Conservation (phyloP, 2,797 vertebrate species). For the Enteromius fasciolatus region DNA sequence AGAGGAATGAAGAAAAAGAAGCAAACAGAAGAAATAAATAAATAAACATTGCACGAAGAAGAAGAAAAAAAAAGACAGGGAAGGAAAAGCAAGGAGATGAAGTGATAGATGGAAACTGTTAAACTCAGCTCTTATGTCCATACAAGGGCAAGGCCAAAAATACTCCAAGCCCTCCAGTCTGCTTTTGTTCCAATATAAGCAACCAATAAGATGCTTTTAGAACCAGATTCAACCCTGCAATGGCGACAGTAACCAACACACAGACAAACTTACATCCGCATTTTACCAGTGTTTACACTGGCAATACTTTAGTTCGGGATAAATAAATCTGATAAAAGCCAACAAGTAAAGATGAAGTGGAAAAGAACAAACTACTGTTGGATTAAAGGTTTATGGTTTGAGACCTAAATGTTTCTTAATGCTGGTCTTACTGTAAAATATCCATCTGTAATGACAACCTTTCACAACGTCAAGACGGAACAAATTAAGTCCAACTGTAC, state of each 20-base stretch:
- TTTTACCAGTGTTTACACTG: constrained; percentile 24
- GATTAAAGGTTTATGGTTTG: neutral
- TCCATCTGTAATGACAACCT: neutral
- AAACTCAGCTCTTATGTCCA: constrained; percentile 35
- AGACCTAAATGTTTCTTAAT: neutral
- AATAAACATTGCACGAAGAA: neutral
- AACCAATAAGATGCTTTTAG: constrained; percentile 26
- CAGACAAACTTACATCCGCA: constrained; percentile 2
- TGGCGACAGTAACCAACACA: constrained; percentile 33
- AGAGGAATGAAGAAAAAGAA: neutral
- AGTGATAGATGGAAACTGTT: constrained; percentile 19
- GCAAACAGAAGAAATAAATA: neutral
- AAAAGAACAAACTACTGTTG: neutral
- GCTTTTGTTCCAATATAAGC: constrained; percentile 47
- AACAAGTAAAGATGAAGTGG: neutral
- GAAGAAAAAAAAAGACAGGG: neutral
- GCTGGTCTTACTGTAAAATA: neutral
- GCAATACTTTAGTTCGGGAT: neutral
- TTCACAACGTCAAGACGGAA: neutral
- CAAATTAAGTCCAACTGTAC: neutral
- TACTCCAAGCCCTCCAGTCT: constrained; percentile 41
- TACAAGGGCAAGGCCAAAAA: constrained; percentile 48
- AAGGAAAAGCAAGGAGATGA: constrained; percentile 15
- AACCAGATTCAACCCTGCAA: constrained; percentile 26
- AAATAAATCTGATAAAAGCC: neutral